These are phyloP conservation scores for Gobius niger DNA, from an alignment of 2,113 vertebrate species.

Conservation along the genomic window DNA sequence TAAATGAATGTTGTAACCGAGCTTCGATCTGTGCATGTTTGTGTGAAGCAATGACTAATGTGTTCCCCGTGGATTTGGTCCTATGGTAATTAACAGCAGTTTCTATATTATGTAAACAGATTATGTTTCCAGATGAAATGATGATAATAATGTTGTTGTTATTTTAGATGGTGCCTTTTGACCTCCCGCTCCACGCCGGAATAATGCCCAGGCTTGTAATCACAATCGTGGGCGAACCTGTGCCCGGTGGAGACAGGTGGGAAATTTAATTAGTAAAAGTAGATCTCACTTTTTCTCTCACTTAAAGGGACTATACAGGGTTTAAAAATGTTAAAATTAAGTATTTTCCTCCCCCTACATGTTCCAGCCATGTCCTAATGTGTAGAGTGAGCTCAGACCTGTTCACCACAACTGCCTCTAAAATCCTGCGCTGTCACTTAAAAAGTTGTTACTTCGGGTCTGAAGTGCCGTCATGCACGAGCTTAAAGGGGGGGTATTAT, in stretches of 20 bases:
- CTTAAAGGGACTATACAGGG: too few species aligned
- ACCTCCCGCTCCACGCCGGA: constrained; percentile 76
- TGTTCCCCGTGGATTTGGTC: not conserved
- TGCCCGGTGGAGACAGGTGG: constrained; percentile 73
- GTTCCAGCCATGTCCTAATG: too few species aligned
- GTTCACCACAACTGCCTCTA: too few species aligned
- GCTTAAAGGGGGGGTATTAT: too few species aligned
- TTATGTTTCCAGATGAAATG: not conserved
- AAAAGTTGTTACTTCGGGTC: too few species aligned
- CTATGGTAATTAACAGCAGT: not conserved
- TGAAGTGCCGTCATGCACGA: too few species aligned
- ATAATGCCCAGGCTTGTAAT: constrained; percentile 76
- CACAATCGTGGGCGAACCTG: constrained; percentile 74
- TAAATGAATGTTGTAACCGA: not conserved
- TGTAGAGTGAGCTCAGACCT: too few species aligned
- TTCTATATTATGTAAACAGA: not conserved
- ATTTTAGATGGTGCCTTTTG: constrained; percentile 73
- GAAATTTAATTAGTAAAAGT: not conserved
- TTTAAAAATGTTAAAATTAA: too few species aligned
- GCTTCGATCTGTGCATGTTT: constrained; percentile 17
- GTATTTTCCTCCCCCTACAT: too few species aligned
- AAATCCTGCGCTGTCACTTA: too few species aligned
- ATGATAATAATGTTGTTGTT: constrained; percentile 7
- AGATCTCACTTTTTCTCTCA: too few species aligned
- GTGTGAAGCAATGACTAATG: not conserved